Conservation (phyloP, 2,888 invertebrate genomes). For the Stenchaetothrips biformis region DNA sequence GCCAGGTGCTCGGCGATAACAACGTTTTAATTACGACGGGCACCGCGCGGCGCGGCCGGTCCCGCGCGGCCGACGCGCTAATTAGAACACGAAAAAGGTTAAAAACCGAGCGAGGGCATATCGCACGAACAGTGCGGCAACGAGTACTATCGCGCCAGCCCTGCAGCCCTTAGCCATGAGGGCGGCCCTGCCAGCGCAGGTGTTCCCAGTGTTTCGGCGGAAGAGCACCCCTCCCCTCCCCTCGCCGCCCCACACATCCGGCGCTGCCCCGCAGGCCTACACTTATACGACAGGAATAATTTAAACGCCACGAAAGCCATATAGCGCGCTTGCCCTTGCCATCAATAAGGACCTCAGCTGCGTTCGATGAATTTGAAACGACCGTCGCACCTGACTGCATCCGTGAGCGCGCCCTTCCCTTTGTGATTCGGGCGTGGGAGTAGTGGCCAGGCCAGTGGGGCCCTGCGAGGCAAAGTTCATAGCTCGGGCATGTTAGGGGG, state of each 20-base stretch:
- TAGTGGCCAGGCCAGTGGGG: too few species aligned
- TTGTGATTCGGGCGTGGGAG: too few species aligned
- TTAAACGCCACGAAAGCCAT: background rate
- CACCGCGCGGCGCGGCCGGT: background rate
- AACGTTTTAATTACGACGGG: conserved; percentile 2
- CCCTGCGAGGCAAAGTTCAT: too few species aligned
- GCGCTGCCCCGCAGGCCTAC: background rate
- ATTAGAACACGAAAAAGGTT: conserved; percentile 1
- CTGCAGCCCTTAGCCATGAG: background rate
- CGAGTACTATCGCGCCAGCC: background rate
- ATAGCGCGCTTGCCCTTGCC: too few species aligned
- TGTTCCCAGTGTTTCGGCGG: conserved; percentile 7
- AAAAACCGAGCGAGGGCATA: background rate
- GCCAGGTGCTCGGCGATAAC: background rate
- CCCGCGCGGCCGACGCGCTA: background rate
- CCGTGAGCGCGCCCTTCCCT: too few species aligned
- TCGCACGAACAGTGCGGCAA: background rate
- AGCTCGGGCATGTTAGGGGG: background rate
- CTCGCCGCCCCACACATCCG: background rate
- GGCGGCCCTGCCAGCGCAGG: background rate
- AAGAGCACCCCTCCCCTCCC: background rate
- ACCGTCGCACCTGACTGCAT: too few species aligned
- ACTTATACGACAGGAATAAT: conserved; percentile 23
- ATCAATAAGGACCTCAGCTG: too few species aligned
- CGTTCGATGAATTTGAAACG: too few species aligned